These are phyloP conservation scores for Grallaria varia DNA, from an alignment of 2,113 vertebrate genomes.

Conservation along the genomic window DNA sequence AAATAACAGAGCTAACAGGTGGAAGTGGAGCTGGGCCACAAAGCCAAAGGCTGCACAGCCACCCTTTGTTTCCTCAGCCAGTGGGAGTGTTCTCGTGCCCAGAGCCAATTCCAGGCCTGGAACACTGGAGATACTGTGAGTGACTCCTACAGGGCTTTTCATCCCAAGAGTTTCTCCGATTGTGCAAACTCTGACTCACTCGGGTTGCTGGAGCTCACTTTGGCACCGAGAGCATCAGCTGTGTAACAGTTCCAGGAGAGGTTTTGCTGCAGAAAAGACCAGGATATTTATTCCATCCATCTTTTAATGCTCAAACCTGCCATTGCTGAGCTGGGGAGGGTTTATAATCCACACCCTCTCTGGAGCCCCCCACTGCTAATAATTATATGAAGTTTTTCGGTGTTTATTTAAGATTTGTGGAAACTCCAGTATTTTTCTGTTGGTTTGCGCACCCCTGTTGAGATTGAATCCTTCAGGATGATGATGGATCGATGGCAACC, in stretches of 20 bases:
- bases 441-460: background rate
- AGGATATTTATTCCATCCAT: background rate
- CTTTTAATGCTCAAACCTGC: background rate
- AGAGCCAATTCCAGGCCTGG: background rate
- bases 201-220: background rate
- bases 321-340: background rate
- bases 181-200: background rate
- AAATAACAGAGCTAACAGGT: conserved; percentile 66
- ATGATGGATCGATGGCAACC: background rate
- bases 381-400: background rate
- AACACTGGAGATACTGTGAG: background rate
- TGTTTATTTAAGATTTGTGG: background rate
- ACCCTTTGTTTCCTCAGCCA: background rate
- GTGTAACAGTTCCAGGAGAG: background rate
- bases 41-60: conserved; percentile 23
- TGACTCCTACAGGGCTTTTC: background rate
- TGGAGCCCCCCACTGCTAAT: background rate
- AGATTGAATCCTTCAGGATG: background rate
- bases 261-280: background rate
- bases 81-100: background rate
- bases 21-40: conserved; percentile 4
- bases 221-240: background rate
- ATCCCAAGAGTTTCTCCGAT: background rate
- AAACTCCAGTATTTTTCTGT: background rate
- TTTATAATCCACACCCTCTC: conserved; percentile 12